Conservation (phyloP, 1,140 invertebrate species). For the Eumaeus atala region DNA sequence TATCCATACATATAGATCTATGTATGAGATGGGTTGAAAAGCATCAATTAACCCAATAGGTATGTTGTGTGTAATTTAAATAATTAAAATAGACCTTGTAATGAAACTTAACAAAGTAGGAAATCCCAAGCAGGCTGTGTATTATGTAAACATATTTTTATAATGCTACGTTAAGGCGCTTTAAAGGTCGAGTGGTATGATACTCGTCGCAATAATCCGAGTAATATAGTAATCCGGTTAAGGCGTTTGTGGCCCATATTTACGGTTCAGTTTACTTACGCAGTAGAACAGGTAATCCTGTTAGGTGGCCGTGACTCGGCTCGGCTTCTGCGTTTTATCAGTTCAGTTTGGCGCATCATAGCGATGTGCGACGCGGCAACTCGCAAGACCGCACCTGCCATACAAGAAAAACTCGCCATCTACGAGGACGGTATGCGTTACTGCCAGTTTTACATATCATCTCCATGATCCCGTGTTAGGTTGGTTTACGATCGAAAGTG, state of each 20-base stretch:
- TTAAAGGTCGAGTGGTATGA: conserved; percentile 41
- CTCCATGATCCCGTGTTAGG: conserved; percentile 25
- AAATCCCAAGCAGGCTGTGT: neutral
- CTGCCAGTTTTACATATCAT: conserved; percentile 26
- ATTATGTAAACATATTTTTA: conserved; percentile 13
- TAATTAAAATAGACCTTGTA: too few species aligned
- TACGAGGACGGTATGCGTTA: conserved; percentile 61
- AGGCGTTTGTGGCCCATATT: conserved; percentile 53
- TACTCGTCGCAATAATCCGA: conserved; percentile 42
- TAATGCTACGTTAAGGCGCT: conserved; percentile 32
- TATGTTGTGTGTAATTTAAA: too few species aligned
- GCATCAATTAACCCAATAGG: too few species aligned
- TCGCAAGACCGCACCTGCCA: conserved; percentile 58
- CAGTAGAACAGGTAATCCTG: conserved; percentile 70
- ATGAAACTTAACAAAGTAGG: too few species aligned
- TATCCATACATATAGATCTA: too few species aligned
- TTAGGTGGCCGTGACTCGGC: conserved; percentile 70
- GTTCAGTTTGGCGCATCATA: conserved; percentile 39
- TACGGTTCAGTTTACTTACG: conserved; percentile 52
- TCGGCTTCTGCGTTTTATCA: conserved; percentile 54
- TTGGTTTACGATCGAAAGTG: conserved; percentile 58
- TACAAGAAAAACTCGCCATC: conserved; percentile 64
- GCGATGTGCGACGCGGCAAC: conserved; percentile 57
- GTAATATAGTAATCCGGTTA: conserved; percentile 56
- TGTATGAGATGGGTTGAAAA: too few species aligned